A percentile compares a stretch with the other conserved stretches of the same genome.
These are phyloP conservation scores for Apis dorsata DNA, from an alignment of 1,140 invertebrate species.

Conservation along the genomic window DNA sequence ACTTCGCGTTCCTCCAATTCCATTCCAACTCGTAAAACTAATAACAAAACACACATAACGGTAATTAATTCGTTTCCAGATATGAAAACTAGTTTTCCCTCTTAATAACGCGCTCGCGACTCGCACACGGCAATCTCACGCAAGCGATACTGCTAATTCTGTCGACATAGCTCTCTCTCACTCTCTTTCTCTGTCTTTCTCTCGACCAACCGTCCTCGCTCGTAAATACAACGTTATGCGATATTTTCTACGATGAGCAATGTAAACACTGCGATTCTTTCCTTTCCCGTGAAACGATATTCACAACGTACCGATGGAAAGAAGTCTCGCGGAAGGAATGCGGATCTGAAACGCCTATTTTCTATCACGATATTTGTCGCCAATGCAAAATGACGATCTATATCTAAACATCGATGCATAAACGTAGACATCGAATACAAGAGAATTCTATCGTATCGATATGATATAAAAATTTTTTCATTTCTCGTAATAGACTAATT, in stretches of 20 bases:
- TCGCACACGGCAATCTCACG: not conserved
- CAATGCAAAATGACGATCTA: no score
- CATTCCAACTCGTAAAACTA: slow-evolving; percentile 1
- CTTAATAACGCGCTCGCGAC: slow-evolving; percentile 2
- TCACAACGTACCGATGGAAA: no score
- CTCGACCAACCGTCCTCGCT: slow-evolving; percentile 5
- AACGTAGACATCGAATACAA: no score
- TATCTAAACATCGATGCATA: no score
- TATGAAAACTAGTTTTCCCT: slow-evolving; percentile 11
- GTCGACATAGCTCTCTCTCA: no score
- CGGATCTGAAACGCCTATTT: no score
- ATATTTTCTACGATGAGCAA: slow-evolving; percentile 15
- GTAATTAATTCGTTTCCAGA: slow-evolving; percentile 25
- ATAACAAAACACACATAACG: slow-evolving; percentile 17
- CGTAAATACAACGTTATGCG: slow-evolving; percentile 18
- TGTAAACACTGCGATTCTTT: slow-evolving; percentile 15
- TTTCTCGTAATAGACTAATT: no score
- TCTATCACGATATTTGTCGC: no score
- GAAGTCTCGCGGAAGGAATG: no score
- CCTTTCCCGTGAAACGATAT: no score
- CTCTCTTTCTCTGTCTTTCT: not conserved
- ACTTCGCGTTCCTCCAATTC: not conserved
- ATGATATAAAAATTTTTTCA: no score
- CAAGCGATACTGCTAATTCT: slow-evolving; percentile 15
- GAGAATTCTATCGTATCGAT: no score